Conservation (phyloP, 2,113 vertebrate genomes). For the Aviceda subcristata region DNA sequence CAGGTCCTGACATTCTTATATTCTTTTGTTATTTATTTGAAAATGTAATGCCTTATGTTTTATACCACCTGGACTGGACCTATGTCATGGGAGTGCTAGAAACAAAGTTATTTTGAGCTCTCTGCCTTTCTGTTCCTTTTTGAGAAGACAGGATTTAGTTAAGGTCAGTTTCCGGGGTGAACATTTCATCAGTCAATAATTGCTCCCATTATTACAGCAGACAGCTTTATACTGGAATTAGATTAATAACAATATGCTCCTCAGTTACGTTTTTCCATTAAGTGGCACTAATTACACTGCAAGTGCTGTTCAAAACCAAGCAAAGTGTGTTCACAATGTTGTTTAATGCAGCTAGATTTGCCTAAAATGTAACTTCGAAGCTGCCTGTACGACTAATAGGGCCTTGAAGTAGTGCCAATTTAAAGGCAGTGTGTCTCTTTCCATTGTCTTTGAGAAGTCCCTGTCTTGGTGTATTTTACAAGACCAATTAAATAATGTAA, state of each 20-base stretch:
- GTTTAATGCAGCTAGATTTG: constrained; percentile 47
- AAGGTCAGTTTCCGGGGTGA: constrained; percentile 58
- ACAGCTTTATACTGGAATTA: constrained; percentile 46
- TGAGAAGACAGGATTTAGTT: constrained; percentile 26
- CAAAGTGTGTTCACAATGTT: constrained; percentile 40
- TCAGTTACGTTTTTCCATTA: constrained; percentile 56
- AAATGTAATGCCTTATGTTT: not conserved
- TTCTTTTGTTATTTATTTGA: not conserved
- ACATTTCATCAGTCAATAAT: constrained; percentile 54
- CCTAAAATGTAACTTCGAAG: constrained; percentile 12
- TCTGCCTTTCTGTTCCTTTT: constrained; percentile 8
- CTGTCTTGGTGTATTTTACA: not conserved
- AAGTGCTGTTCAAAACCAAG: constrained; percentile 63
- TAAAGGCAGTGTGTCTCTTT: not conserved
- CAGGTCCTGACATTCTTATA: not conserved
- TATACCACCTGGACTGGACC: not conserved
- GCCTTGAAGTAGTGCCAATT: not conserved
- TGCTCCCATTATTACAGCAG: constrained; percentile 38
- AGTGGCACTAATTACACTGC: constrained; percentile 53
- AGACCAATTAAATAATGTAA: not conserved
- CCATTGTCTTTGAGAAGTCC: not conserved
- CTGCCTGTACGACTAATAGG: not conserved
- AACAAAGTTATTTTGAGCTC: constrained; percentile 46
- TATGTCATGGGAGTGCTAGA: not conserved
- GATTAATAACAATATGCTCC: constrained; percentile 62